Evolutionary conservation across 2,888 invertebrate genomes (phyloP), one percentile per base, ranked within the genome.

Genomic region (Tuberolachnus salignus): DNA sequence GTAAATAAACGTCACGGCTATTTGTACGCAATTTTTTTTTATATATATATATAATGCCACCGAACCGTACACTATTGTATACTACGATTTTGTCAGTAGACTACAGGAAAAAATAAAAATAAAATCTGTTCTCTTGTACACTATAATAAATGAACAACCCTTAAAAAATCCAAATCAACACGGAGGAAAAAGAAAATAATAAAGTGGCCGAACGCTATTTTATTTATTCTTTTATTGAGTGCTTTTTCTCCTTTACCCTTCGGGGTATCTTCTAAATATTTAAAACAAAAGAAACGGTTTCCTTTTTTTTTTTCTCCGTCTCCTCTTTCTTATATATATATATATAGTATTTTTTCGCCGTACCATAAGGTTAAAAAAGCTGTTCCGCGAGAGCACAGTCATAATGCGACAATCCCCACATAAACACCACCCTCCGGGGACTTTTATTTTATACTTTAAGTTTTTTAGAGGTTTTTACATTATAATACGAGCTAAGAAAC

Each of bases 151-250:
- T 64, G 73, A 53, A 74, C 73, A 74, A 74, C 67, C 69, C 59
- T 59, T 78, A 59, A 69, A 64, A 69, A 78, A 78, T 67, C 67
- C 67, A 51, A 78, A 78, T 78, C 78, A 69, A 74, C 73, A 64
- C 73, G 21, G 78, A 34, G 34, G 34, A 49, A 78, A 75, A 78
- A 67, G 59, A 69, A 78, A 78, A 78, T 78, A 78, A 78, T 78
- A 78, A 78, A 78, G 78, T 78, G 78, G 78, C 78, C 78, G 51
- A 69, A 78, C 69, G 78, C 78, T 67, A 59, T 78, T 78, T 78
- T 78, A 78, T 78, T 78, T 78, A 78, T 78, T 78, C 78, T 78
- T 78, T 78, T 78, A 78, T 78, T 78, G 78, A 78, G 78, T 78
- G 78, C 78, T 78, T 78, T 78, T 78, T 69, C 66, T 66, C 66